These are phyloP conservation scores for Drepanosiphum platanoidis DNA, from an alignment of 2,888 invertebrate genomes.

Conservation along the genomic window DNA sequence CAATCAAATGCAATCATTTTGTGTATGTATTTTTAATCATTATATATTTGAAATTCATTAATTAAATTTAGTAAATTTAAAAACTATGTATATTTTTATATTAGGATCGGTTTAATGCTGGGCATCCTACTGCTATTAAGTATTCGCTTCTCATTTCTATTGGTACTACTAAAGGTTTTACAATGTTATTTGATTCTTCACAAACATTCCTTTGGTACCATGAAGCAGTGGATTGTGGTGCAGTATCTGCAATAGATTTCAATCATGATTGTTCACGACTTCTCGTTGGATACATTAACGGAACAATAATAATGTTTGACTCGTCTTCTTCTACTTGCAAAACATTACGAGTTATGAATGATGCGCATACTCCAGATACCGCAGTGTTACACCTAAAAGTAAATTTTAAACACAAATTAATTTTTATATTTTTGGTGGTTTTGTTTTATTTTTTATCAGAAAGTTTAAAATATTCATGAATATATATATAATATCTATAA, in stretches of 20 bases:
- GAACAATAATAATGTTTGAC: conserved; percentile 92
- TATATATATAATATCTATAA: not conserved
- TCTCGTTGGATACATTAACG: conserved; percentile 81
- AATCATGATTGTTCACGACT: conserved; percentile 88
- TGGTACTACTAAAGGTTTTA: conserved; percentile 92
- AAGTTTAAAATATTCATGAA: not conserved
- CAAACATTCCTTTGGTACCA: conserved; percentile 91
- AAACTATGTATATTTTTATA: conserved; percentile 64
- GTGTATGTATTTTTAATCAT: conserved; percentile 71
- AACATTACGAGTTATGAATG: conserved; percentile 77
- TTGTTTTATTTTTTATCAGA: not conserved
- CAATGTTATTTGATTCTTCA: conserved; percentile 85
- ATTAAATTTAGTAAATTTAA: conserved; percentile 17
- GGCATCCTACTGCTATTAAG: conserved; percentile 85
- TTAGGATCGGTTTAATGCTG: conserved; percentile 88
- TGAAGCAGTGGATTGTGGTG: conserved; percentile 78
- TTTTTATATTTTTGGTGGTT: conserved; percentile 8
- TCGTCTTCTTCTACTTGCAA: conserved; percentile 75
- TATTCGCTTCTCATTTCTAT: conserved; percentile 81
- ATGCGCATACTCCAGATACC: conserved; percentile 85
- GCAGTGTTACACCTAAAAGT: conserved; percentile 81
- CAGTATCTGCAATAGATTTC: conserved; percentile 78
- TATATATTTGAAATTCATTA: not conserved
- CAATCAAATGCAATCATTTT: conserved; percentile 86
- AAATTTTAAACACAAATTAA: conserved; percentile 56